Evolutionary conservation across 2,888 invertebrate genomes (phyloP), one percentile per base, ranked within the genome.

Genomic region (Heteromyza rotundicornis): DNA sequence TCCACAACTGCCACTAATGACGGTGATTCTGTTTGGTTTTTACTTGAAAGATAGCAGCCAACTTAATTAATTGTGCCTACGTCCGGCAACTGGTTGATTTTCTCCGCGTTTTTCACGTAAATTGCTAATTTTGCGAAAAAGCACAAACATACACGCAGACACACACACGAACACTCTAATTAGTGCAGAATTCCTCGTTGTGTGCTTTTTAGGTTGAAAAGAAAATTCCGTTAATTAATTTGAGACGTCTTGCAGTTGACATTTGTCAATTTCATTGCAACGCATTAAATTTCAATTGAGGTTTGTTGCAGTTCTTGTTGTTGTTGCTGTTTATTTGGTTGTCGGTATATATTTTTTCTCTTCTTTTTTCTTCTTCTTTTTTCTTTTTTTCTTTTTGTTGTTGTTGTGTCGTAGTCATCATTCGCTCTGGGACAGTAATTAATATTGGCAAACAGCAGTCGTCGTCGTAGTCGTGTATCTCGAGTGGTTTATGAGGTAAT

Each of bases 41-140:
- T 57, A 57, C 57, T 62, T 62, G 57, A 62, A 62, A 62, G 62
- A 62, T 62, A 57, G 52, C 62, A 69, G 69, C 69, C 69, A 70
- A 66, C 66, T 69, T 70, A 70, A 70, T 70, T 70, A 70, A 70
- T 70, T 70, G 70, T 64, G 19, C 8, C 14, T 51, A 51, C 68
- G 70, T 70, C 70, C 70, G 70, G 70, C 70, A 67, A 27, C 27
- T 3, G 27, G 24, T 51, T 51, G 10, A 17, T 5, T 20, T 47
- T 17, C 47, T 20, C 17, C 47, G 3, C 40, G 40, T n/a, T 75
- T 75, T 70, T 74, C 65, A 70, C 70, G 70, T 67, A 73, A 75
- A 74, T 74, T 74, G 74, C 75, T 71, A 75, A 75, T 74, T 74
- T 74, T 72, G 74, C 72, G 74, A 71, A 71, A 75, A 75, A 71